A percentile compares a stretch with the other conserved stretches of the same genome.
Conservation (phyloP, 2,888 invertebrate genomes). For the Smittia sp. region DNA sequence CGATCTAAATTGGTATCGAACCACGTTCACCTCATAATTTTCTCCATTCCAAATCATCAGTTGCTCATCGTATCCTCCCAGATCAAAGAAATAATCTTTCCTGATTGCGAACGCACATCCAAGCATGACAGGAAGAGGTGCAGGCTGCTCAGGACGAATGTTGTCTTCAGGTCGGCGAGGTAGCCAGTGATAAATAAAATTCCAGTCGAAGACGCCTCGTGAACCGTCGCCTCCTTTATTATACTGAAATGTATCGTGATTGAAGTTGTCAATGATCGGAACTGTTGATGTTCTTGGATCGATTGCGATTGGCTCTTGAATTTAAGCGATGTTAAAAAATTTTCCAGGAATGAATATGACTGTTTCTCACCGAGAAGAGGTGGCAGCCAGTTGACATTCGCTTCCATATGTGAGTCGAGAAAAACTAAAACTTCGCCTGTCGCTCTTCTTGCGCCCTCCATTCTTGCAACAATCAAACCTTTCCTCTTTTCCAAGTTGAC, state of each 20-base stretch:
- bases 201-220: constrained; percentile 35
- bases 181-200: constrained; percentile 8
- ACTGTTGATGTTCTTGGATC: constrained; percentile 34
- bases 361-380: constrained; percentile 52
- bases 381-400: constrained; percentile 69
- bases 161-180: constrained; percentile 11
- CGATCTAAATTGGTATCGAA: neutral
- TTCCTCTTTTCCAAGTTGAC: constrained; percentile 75
- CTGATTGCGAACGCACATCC: constrained; percentile 95
- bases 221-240: neutral
- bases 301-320: constrained; percentile 2
- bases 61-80: constrained; percentile 90
- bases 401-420: constrained; percentile 92
- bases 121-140: constrained; percentile 90
- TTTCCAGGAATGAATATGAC: neutral
- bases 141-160: constrained; percentile 47
- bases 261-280: constrained; percentile 31
- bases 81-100: constrained; percentile 77
- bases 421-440: constrained; percentile 84
- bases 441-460: constrained; percentile 81
- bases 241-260: constrained; percentile 19
- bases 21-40: constrained; percentile 20
- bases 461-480: constrained; percentile 84
- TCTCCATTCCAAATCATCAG: constrained; percentile 89
- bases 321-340: neutral